Base-by-base conservation (phyloP, 2,797 vertebrate genomes). In the Leuciscus waleckii region DNA sequence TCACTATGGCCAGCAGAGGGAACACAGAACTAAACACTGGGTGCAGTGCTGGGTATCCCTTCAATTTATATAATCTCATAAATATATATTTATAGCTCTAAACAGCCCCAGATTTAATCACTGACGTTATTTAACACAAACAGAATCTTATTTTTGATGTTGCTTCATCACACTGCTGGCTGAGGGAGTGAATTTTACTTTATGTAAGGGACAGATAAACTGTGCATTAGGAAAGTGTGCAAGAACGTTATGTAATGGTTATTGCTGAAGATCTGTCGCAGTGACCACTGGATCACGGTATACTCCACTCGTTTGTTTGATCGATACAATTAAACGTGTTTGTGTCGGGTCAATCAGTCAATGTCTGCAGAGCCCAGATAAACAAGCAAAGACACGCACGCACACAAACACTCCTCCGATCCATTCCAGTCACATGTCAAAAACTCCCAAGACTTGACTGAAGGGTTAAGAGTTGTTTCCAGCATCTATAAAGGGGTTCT, bases 381-480 rank as follows among this genome's bases (percentile, higher is more conserved):
- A 74, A 87, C 78, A 77, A 75, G 58, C 49, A 7, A 35, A 43
- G 26, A 69, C 82, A 82, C 83, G 49, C 74, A 68, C 83, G 17
- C 6, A 75, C 86, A 87, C 90, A 90, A 76, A 87, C 88, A 89
- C 82, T 87, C 85, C 79, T 87, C 58, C 84, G 2, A 69, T 88
- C 79, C 32, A 80, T 75, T 68, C 41, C 46, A 61, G 78, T 75
- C 81, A 49, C 49, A 37, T 78, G 56, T 71, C 63, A 77, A 23
- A 46, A 26, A 49, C 41, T 10, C 23, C 32, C 39, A 73, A 74
- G 54, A 58, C 68, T 63, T 43, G 7, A 41, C 56, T n/a, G 49
- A 56, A 41, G 5, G 35, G 65, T 16, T 54, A 41, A 51, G 23
- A 41, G 16, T 41, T 43, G 26, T 29, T 46, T 73, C 11, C n/a